phyloP scores from a whole-genome alignment of 2,797 vertebrate genomes.

The Coracias cyanogaster region DNA sequence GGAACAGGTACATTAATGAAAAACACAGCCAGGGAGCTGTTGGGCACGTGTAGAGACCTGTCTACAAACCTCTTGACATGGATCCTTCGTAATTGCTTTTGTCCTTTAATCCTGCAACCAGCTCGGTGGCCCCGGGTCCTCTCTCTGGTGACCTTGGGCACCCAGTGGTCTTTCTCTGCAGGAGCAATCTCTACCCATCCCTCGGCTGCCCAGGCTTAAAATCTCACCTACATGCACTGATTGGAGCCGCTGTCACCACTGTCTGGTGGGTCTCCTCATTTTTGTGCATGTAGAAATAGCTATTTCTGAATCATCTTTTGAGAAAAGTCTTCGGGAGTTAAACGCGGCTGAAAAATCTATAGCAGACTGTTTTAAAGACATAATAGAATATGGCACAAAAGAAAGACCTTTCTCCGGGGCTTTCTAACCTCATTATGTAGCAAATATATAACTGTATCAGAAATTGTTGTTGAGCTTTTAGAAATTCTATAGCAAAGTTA shows the following conservation, averaged over 20 bases:
- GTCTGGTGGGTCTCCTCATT: not conserved
- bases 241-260: rapidly evolving
- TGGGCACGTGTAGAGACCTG: not conserved
- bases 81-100: not conserved
- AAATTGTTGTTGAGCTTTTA: not conserved
- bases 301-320: not conserved
- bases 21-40: not conserved
- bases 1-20: not conserved
- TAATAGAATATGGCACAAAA: not conserved
- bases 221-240: no score
- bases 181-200: rapidly evolving
- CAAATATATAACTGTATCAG: not conserved
- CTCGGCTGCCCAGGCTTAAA: not conserved
- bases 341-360: conserved; percentile 5
- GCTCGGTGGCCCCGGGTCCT: not conserved
- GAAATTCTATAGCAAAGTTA: not conserved
- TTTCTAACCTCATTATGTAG: not conserved
- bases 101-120: not conserved
- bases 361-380: not conserved
- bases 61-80: not conserved
- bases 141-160: not conserved
- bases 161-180: not conserved
- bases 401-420: not conserved
- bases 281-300: not conserved
- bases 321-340: not conserved